phyloP scores from a whole-genome alignment of 2,797 vertebrate species.

The Brotula barbata region DNA sequence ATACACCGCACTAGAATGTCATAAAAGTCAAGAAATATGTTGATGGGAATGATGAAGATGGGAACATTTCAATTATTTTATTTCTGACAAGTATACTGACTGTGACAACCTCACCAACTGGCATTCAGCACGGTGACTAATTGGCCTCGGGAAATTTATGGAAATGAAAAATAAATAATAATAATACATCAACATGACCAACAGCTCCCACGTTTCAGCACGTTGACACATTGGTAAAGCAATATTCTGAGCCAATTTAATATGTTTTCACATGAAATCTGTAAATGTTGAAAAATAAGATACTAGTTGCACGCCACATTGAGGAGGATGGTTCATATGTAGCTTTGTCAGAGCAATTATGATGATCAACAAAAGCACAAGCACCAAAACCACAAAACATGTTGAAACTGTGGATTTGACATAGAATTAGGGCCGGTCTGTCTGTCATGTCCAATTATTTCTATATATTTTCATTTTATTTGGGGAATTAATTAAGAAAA shows the following conservation, averaged over 20 bases:
- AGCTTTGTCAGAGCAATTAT: conserved; percentile 3
- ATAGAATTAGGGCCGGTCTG: conserved; percentile 40
- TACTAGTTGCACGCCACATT: conserved; percentile 15
- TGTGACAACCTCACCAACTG: conserved; percentile 65
- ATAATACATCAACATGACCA: conserved; percentile 69
- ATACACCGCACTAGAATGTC: conserved; percentile 65
- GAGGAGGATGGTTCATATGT: not conserved
- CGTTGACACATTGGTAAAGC: conserved; percentile 76
- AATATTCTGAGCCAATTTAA: conserved; percentile 61
- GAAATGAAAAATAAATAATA: conserved; percentile 67
- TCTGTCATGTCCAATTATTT: conserved; percentile 74
- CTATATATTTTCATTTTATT: too few relatives aligned
- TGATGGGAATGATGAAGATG: conserved; percentile 74
- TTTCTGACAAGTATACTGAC: conserved; percentile 76
- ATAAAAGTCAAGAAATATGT: conserved; percentile 72
- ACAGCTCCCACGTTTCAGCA: conserved; percentile 44
- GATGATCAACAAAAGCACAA: not conserved
- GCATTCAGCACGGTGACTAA: conserved; percentile 58
- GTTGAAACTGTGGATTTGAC: conserved; percentile 3
- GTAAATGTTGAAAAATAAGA: conserved; percentile 38
- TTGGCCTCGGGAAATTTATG: conserved; percentile 73
- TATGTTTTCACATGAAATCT: conserved; percentile 57
- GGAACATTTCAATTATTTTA: conserved; percentile 78
- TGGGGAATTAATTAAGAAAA: too few relatives aligned
- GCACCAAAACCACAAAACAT: conserved; percentile 15